Evolutionary conservation across 1,140 invertebrate species (phyloP).

Genomic region (Carcinoscorpius rotundicauda): DNA sequence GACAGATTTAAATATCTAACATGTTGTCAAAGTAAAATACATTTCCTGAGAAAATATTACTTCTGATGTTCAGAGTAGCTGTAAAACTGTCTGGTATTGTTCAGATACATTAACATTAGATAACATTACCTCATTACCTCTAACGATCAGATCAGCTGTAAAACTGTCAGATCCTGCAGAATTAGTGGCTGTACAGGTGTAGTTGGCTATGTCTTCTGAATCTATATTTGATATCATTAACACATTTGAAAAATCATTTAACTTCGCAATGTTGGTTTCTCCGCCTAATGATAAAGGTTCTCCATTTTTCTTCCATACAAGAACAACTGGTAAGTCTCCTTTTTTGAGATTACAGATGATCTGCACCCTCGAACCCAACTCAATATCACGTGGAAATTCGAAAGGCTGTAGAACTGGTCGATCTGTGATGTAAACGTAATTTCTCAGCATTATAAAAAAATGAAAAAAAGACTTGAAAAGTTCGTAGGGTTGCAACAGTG

Average conservation of each 20-base stretch:
- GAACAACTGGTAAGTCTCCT: conserved; percentile 9
- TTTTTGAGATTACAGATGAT: conserved; percentile 8
- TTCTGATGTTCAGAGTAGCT: no score
- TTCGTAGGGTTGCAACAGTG: no score
- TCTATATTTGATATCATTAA: no score
- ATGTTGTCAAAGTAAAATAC: no score
- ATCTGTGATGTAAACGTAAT: conserved; percentile 1
- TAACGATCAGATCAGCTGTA: conserved; percentile 16
- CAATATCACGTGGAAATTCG: conserved; percentile 3
- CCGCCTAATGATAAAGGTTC: no score
- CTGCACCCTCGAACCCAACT: conserved; percentile 2
- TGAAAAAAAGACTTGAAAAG: no score
- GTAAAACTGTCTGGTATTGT: no score
- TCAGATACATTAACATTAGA: no score
- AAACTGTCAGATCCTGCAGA: conserved; percentile 28
- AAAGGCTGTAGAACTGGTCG: conserved; percentile 2
- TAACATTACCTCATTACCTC: conserved; percentile 12
- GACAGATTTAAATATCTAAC: no score
- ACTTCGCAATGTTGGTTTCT: background rate
- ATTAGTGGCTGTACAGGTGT: conserved; percentile 46
- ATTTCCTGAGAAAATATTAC: no score
- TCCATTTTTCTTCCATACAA: conserved; percentile 14
- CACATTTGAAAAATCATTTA: background rate
- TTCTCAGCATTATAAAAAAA: no score
- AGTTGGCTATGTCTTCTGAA: conserved; percentile 39